Evolutionary conservation across 2,113 vertebrate species (phyloP).

Genomic region (Chrysemys picta): DNA sequence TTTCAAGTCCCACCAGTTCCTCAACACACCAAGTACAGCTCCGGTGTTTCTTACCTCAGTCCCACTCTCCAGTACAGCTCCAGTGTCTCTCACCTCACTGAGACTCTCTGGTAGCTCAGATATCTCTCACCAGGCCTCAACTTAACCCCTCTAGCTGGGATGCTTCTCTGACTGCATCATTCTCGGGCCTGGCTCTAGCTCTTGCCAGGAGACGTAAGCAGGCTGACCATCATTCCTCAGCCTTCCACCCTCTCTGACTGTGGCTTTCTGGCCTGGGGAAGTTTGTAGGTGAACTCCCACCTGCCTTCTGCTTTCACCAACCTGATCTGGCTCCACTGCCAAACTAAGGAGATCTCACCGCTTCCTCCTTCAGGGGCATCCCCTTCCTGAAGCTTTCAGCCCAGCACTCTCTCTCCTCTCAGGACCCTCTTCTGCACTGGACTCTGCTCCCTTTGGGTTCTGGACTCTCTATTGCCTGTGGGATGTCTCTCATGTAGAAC

Average conservation of each 20-base stretch:
- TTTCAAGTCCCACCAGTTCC: neutral
- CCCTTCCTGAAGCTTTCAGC: neutral
- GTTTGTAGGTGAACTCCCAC: neutral
- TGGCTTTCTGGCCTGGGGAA: neutral
- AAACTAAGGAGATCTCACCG: neutral
- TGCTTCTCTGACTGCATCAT: neutral
- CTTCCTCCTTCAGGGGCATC: neutral
- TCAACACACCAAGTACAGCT: neutral
- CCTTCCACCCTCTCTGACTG: neutral
- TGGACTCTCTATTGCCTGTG: neutral
- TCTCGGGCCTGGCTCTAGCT: neutral
- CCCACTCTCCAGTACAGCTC: neutral
- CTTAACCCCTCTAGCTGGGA: neutral
- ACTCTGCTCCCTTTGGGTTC: neutral
- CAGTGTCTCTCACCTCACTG: neutral
- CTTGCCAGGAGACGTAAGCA: neutral
- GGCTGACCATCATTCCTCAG: neutral
- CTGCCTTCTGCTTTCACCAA: neutral
- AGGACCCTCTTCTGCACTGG: neutral
- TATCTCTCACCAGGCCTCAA: neutral
- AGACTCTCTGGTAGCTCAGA: neutral
- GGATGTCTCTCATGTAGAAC: neutral
- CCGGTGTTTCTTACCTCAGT: neutral
- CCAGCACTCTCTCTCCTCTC: neutral
- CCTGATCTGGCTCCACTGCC: neutral